A percentile compares a stretch with the other conserved stretches of the same genome.
phyloP scores from a whole-genome alignment of 2,888 invertebrate species.

The Epinotia ramella region DNA sequence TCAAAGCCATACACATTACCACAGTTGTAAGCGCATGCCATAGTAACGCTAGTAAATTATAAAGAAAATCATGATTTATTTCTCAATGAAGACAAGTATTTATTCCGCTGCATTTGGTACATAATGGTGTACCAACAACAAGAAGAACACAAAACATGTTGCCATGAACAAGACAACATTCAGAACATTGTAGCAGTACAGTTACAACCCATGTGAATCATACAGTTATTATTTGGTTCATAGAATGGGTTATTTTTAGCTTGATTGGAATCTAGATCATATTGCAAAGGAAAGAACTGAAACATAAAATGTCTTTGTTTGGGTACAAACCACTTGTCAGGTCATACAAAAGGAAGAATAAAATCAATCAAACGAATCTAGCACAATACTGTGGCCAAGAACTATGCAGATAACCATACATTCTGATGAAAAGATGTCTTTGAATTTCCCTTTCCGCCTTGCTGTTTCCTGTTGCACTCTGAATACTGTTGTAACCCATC shows the following conservation, averaged over 20 bases:
- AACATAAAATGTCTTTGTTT: conserved; percentile 27
- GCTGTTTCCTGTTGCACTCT: conserved; percentile 91
- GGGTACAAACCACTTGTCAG: conserved; percentile 50
- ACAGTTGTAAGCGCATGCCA: conserved; percentile 36
- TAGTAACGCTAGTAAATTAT: conserved; percentile 14
- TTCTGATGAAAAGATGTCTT: conserved; percentile 94
- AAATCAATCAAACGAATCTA: conserved; percentile 71
- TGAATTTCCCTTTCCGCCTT: conserved; percentile 93
- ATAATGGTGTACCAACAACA: not conserved
- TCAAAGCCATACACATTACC: conserved; percentile 33
- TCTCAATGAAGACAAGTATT: not conserved
- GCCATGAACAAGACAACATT: conserved; percentile 10
- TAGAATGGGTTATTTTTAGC: conserved; percentile 45
- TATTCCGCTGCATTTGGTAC: not conserved
- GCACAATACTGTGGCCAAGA: conserved; percentile 80
- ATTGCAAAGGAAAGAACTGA: conserved; percentile 40
- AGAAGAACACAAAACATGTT: conserved; percentile 9
- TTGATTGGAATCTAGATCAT: conserved; percentile 44
- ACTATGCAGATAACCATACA: conserved; percentile 88
- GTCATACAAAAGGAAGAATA: conserved; percentile 60
- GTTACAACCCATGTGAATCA: conserved; percentile 21
- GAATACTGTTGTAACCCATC: conserved; percentile 89
- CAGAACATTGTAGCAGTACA: conserved; percentile 10
- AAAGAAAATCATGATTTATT: not conserved
- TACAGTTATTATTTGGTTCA: conserved; percentile 39